Evolutionary conservation across 2,113 vertebrate species (phyloP).

Genomic region (Albula goreensis): DNA sequence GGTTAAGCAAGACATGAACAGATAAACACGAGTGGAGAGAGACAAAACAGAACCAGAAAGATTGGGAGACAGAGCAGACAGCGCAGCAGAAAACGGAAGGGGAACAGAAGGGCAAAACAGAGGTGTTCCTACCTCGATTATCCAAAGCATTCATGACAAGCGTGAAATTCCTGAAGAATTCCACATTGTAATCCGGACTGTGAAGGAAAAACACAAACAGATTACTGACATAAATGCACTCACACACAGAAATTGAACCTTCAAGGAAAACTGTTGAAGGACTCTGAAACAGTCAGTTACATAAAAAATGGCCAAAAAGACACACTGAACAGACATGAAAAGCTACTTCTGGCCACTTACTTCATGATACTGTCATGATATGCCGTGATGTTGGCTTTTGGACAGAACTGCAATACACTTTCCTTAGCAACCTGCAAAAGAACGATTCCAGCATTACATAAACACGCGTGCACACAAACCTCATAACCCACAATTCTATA

Average conservation of each 20-base stretch:
- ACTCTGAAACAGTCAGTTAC: too few relatives aligned
- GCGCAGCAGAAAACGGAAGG: neutral
- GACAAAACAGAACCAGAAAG: neutral
- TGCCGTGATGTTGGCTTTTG: constrained; percentile 88
- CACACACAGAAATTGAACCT: neutral
- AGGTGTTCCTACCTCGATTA: constrained; percentile 83
- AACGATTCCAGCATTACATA: neutral
- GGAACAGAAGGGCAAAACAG: neutral
- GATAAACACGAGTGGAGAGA: neutral
- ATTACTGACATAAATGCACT: neutral
- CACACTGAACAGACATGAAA: neutral
- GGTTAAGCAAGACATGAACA: neutral
- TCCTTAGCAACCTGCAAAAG: constrained; percentile 92
- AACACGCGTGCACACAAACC: neutral
- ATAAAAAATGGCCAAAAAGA: neutral
- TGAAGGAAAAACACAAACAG: constrained; percentile 33
- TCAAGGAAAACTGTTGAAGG: neutral
- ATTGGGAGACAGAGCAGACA: neutral
- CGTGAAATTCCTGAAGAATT: constrained; percentile 93
- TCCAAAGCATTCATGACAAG: constrained; percentile 98
- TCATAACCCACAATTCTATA: neutral
- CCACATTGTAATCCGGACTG: constrained; percentile 96
- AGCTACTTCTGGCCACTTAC: constrained; percentile 64
- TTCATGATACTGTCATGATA: constrained; percentile 99
- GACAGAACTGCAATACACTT: constrained; percentile 91